Conservation (phyloP, 2,888 invertebrate genomes). For the Drosophila ochracea region DNA sequence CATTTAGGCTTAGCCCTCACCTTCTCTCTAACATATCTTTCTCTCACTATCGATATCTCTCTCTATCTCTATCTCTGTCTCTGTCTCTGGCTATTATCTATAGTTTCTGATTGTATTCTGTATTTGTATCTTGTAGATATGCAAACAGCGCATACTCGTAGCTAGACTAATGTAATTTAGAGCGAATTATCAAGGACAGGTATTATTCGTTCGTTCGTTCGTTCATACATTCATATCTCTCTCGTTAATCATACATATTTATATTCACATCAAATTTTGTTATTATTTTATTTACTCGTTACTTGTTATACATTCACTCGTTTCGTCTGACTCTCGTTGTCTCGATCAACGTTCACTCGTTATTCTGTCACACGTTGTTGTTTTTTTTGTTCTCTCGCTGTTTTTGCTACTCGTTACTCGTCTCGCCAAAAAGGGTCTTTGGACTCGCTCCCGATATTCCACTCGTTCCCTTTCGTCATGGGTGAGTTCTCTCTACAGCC, state of each 20-base stretch:
- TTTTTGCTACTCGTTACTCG: slow-evolving; percentile 18
- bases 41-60: not conserved
- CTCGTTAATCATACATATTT: slow-evolving; percentile 1
- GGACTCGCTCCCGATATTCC: slow-evolving; percentile 13
- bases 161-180: slow-evolving; percentile 41
- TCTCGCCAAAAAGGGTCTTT: not conserved
- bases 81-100: slow-evolving; percentile 15
- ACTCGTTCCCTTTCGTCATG: slow-evolving; percentile 10
- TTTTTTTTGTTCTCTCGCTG: slow-evolving; percentile 3
- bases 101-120: slow-evolving; percentile 62
- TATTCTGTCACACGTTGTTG: slow-evolving; percentile 8
- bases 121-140: slow-evolving; percentile 77
- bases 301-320: not conserved
- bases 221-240: slow-evolving; percentile 3
- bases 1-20: slow-evolving; percentile 18
- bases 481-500: slow-evolving; percentile 1
- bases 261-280: not conserved
- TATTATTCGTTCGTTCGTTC: slow-evolving; percentile 38
- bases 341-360: slow-evolving; percentile 11
- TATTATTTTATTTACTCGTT: slow-evolving; percentile 4
- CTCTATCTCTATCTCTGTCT: slow-evolving; percentile 6
- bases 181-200: slow-evolving; percentile 50
- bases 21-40: slow-evolving; percentile 5
- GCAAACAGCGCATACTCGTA: slow-evolving; percentile 68
- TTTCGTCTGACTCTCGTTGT: slow-evolving; percentile 2